Evolutionary conservation across 2,888 invertebrate genomes (phyloP), one percentile per base, ranked within the genome.

Genomic region (Heterodera filipjevi): DNA sequence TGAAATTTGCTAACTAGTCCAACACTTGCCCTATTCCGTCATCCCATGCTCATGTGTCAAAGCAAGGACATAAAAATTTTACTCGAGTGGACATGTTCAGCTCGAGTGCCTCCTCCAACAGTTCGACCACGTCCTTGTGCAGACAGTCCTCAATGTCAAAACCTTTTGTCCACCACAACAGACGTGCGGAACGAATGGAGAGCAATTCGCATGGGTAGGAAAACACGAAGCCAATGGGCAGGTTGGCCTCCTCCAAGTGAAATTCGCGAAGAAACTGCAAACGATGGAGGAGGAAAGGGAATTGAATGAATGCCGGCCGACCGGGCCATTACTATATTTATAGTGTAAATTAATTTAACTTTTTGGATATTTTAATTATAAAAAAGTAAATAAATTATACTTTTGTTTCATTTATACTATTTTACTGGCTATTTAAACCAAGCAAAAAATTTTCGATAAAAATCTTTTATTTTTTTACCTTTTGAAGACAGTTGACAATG

Each of bases 111-210:
- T 89, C 88, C 80, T 89, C 86, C 27, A 89, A 81, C 35, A 89
- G 80, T 30, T 82, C 80, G 39, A 89, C 89, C 27, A 89, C 87
- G 76, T 89, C 89, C 75, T 89, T 85, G 72, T 89, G 86, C 19
- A 89, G 80, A 73, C 89, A 89, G 80, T 89, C 89, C 72, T 86
- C 82, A 77, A 89, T 89, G 80, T 89, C 87, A 82, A 89, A 89
- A 5, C 89, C 89, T 77, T 89, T 89, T 1, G 89, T 88, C 89
- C 89, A 89, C 89, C 89, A 89, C 0, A 89, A 84, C 22, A 89
- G 83, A 53, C 87, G 85, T 59, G 89, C 89, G n/a, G 87, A 87
- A 2, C 89, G 86, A 33, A 89, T 89, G 8, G 87, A 87, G 32
- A 86, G 81, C 44, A 89, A 80, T 80, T 89, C 87, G 77, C 89